phyloP scores from a whole-genome alignment of 2,888 invertebrate species.

The Pyrrhosoma nymphula region DNA sequence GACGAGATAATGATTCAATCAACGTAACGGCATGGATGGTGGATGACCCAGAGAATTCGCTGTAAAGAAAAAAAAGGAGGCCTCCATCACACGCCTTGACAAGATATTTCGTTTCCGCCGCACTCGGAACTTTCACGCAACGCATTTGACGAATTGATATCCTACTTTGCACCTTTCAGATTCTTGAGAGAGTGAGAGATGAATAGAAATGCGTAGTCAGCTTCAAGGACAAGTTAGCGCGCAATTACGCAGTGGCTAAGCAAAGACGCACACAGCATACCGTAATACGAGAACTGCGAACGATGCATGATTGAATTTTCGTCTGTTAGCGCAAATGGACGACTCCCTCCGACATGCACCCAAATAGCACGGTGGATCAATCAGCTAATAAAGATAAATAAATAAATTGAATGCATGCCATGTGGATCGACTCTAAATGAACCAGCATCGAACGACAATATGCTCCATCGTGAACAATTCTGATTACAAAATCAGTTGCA shows the following conservation, averaged over 20 bases:
- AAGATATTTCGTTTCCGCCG: not conserved
- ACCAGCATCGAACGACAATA: not conserved
- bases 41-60: not conserved
- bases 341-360: not conserved
- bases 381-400: not conserved
- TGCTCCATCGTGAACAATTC: not conserved
- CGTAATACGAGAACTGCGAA: not conserved
- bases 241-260: not conserved
- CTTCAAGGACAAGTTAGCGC: not conserved
- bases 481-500: not conserved
- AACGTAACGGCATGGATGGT: not conserved
- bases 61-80: not conserved
- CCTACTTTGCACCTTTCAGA: not conserved
- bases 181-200: not conserved
- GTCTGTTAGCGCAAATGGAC: not conserved
- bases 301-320: not conserved
- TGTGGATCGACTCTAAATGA: not conserved
- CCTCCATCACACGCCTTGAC: not conserved
- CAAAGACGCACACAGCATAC: not conserved
- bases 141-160: not conserved
- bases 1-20: not conserved
- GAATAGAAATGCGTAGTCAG: not conserved
- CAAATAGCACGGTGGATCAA: not conserved
- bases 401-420: not conserved
- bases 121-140: not conserved